Base-by-base conservation (phyloP, 1,140 invertebrate species). In the Parasteatoda tepidariorum region DNA sequence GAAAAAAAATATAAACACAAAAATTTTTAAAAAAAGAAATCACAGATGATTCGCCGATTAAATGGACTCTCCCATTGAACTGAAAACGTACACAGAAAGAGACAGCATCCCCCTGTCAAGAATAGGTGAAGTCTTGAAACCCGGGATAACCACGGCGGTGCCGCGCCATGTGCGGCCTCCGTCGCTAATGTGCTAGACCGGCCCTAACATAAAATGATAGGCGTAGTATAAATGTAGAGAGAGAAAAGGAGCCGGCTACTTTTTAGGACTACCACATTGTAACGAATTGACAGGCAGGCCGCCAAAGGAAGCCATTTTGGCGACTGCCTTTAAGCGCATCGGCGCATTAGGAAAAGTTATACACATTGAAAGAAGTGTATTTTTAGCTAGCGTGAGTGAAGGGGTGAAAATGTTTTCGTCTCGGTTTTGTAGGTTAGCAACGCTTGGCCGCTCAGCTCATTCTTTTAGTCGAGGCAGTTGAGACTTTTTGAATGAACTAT, bases 81-180 rank as follows among this genome's bases (percentile, higher is more conserved):
- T 55, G 26, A 13, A 67, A 67, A 33, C 62, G 26, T 66, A 81
- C 66, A 26, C 34, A 28, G 61, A 24, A 34, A 68, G 48, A 59
- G 15, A 38, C 66, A 22, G 33, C 61, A 31, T 68, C 78, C 78
- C 38, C 78, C 78, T 81, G 28, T 26, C 7, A 79, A 41, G 75
- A 79, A 61, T 81, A 70, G 68, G 68, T 18, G 68, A 66, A 62
- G 59, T 66, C 34, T 62, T 62, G 54, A 28, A 38, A 13, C 31
- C 64, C 33, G 41, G n/a, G 70, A 55, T 55, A 66, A 54, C 57
- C 74, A 55, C 64, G 41, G 76, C 76, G 76, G 30, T 59, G 78
- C 38, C 38, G 62, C 78, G 75, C 75, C 75, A 79, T 79, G 75
- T 79, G 75, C 75, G 78, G 67, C 78, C n/a, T 68, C 55, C 66